Percentiles rank a stretch among this genome's conserved stretches.
Conservation (phyloP, 1,140 invertebrate species). For the Scaptomyza hsui region DNA sequence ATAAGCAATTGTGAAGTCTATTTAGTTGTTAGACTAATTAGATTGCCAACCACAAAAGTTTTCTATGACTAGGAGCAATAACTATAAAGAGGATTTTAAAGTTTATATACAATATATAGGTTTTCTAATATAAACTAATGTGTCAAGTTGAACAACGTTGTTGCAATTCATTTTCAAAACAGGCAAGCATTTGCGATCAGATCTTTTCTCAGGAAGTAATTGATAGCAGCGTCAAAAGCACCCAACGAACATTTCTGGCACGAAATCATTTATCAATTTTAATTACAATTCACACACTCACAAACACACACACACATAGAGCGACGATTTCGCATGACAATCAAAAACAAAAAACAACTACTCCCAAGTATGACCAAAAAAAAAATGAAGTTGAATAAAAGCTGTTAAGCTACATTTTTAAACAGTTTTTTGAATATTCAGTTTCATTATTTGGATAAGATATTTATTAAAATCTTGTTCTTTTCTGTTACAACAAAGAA, state of each 20-base stretch:
- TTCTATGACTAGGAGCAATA: constrained; percentile 2
- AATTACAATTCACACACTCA: constrained; percentile 32
- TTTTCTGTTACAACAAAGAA: too few species aligned
- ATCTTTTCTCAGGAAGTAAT: constrained; percentile 46
- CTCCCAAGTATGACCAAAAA: not conserved
- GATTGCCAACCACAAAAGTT: not conserved
- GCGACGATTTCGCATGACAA: constrained; percentile 4
- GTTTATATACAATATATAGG: too few species aligned
- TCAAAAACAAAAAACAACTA: not conserved
- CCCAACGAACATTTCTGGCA: constrained; percentile 26
- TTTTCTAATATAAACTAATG: not conserved
- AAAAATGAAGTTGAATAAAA: not conserved
- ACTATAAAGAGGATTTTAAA: constrained; percentile 1
- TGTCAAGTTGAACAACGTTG: constrained; percentile 6
- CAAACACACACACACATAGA: too few species aligned
- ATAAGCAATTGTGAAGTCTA: constrained; percentile 16
- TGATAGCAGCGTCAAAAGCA: constrained; percentile 16
- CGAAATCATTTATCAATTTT: constrained; percentile 54
- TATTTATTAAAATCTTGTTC: too few species aligned
- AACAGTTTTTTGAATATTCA: too few species aligned
- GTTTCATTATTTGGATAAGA: too few species aligned
- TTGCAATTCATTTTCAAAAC: constrained; percentile 4
- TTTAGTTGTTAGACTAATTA: constrained; percentile 14
- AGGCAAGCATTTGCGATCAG: constrained; percentile 7
- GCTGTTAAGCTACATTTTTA: too few species aligned